Conservation (phyloP, 1,140 invertebrate species). For the Teleogryllus occipitalis region DNA sequence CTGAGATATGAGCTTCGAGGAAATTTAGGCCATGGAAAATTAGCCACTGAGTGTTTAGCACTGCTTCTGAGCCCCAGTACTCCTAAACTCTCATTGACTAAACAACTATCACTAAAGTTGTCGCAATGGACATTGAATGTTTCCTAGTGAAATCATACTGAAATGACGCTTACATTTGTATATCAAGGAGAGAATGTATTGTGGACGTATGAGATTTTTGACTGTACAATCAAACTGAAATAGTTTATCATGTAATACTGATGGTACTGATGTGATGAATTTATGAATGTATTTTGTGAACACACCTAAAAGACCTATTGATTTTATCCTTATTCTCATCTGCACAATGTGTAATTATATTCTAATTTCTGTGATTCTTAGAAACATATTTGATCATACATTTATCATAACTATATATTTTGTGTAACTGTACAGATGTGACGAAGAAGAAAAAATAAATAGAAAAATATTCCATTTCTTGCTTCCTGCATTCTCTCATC, state of each 20-base stretch:
- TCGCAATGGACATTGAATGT: not conserved
- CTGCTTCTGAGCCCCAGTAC: not conserved
- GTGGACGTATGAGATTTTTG: not conserved
- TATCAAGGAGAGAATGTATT: not conserved
- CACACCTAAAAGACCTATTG: not conserved
- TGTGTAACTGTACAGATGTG: conserved; percentile 1
- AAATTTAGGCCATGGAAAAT: not conserved
- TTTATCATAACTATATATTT: not conserved
- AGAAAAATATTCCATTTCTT: not conserved
- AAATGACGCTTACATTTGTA: not conserved
- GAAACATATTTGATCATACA: not conserved
- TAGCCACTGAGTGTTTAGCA: not conserved
- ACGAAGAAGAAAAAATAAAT: not conserved
- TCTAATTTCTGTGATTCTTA: not conserved
- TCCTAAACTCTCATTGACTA: not conserved
- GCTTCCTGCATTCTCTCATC: not conserved
- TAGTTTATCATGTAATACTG: not conserved
- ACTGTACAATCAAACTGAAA: not conserved
- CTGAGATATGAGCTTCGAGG: not conserved
- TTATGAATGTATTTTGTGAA: not conserved
- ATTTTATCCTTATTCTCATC: not conserved
- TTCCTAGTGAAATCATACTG: not conserved
- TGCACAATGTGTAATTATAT: not conserved
- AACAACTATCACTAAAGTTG: not conserved
- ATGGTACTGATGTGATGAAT: not conserved